Conservation (phyloP, 2,113 vertebrate genomes). For the Microcebus griseorufus region DNA sequence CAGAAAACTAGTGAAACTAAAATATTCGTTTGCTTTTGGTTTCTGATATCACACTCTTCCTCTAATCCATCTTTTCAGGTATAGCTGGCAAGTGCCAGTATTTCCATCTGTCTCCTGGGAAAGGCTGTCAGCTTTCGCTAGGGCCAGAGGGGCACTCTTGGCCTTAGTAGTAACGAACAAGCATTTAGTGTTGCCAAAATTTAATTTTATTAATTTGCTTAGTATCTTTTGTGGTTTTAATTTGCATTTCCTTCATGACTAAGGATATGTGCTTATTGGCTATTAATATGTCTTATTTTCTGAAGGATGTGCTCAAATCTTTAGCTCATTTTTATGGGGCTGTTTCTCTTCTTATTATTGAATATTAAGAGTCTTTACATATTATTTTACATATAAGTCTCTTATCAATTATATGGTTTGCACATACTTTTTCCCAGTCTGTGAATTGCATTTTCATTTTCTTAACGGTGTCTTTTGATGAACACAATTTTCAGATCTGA, state of each 20-base stretch:
- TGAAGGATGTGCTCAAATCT: background rate
- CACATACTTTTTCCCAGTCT: background rate
- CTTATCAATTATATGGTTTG: background rate
- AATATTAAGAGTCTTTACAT: background rate
- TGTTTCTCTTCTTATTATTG: constrained; percentile 8
- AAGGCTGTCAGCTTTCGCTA: background rate
- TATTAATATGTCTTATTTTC: constrained; percentile 4
- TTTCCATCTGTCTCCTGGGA: background rate
- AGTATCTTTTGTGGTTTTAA: background rate
- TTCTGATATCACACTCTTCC: background rate
- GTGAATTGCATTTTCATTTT: background rate
- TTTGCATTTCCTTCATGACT: background rate
- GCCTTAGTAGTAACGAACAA: background rate
- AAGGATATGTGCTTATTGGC: background rate
- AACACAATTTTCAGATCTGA: background rate
- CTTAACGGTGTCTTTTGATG: background rate
- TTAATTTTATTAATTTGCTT: background rate
- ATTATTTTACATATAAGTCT: background rate
- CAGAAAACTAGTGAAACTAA: background rate
- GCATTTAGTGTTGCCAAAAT: background rate
- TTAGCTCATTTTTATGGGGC: background rate
- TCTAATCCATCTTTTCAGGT: background rate
- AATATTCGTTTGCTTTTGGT: background rate
- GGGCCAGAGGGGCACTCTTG: background rate
- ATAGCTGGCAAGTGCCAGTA: background rate